These are phyloP conservation scores for Lophotis ruficrista DNA, from an alignment of 2,113 vertebrate genomes.

Conservation along the genomic window DNA sequence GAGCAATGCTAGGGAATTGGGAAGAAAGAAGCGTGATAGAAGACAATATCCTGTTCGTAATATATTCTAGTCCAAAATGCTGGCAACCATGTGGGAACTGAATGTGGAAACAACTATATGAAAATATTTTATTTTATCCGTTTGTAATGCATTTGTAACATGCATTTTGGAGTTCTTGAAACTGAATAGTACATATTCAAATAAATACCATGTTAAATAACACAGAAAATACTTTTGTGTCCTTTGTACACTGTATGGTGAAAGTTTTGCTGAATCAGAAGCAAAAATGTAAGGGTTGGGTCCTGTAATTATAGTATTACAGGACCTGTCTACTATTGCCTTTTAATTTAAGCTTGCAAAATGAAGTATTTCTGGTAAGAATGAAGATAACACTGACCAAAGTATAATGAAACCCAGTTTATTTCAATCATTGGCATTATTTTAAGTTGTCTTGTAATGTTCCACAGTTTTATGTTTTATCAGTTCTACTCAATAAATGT, in stretches of 20 bases:
- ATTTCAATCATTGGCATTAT: background rate
- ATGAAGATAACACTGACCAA: conserved; percentile 4
- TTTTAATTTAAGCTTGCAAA: conserved; percentile 15
- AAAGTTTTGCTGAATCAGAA: conserved; percentile 44
- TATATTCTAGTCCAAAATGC: background rate
- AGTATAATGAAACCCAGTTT: background rate
- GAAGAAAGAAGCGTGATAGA: background rate
- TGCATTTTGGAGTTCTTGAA: background rate
- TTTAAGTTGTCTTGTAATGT: background rate
- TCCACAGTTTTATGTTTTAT: background rate
- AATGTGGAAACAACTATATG: background rate
- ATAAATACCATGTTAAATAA: background rate
- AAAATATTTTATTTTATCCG: background rate
- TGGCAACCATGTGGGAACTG: background rate
- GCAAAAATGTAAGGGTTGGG: conserved; percentile 12
- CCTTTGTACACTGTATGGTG: background rate
- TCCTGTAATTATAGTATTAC: conserved; percentile 39
- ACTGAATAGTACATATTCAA: background rate
- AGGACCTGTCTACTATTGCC: background rate
- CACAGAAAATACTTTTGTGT: background rate
- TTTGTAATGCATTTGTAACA: background rate
- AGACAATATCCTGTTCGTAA: background rate
- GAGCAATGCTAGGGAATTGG: background rate
- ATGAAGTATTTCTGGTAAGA: background rate
- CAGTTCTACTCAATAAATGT: background rate